Base-by-base conservation (phyloP, 2,797 vertebrate species). In the Sphenodon punctatus region DNA sequence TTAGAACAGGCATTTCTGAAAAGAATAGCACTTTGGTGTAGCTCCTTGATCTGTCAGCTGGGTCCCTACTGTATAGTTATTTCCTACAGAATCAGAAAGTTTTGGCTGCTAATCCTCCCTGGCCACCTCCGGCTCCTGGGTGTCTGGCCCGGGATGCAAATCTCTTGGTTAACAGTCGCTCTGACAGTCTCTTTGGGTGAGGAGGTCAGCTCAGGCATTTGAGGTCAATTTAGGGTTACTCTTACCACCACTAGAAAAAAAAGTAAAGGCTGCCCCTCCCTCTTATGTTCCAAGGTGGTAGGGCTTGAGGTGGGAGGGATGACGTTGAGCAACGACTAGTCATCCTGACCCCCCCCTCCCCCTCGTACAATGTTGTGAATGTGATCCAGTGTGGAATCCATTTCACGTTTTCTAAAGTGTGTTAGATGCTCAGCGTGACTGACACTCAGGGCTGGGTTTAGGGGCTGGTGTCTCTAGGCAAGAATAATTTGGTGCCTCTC, bases 131-230 rank as follows among this genome's bases (percentile, higher is more conserved):
- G 91, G 89, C 92, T 94, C 90, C 89, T 16, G 75, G 72, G 90
- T 89, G 91, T 94, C 93, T 90, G 79, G 83, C 66, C 25, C 27
- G 7, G 76, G 87, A 82, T 59, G 69, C 67, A 6, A 10, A 69
- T 60, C 83, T 79, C 67, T n/a, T 61, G 81, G 86, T 67, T 87
- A 67, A 63, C n/a, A 43, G 84, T 14, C 2, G 78, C 78, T 73
- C 69, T 1, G n/a, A 59, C 38, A 49, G 76, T 63, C 82, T 85
- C 4, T 0, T 67, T 60, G 89, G 85, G 89, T 84, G 85, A 90
- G 77, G 32, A 87, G 93, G 93, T 92, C 91, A 92, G 67, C 38
- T 0, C 82, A 91, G 61, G 91, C 85, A 91, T 93, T 65, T 77
- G 68, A 67, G 93, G 88, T 91, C 91, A 12, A 65, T 27, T 68